Base-by-base conservation (phyloP, 2,888 invertebrate genomes). In the Nomada flava region DNA sequence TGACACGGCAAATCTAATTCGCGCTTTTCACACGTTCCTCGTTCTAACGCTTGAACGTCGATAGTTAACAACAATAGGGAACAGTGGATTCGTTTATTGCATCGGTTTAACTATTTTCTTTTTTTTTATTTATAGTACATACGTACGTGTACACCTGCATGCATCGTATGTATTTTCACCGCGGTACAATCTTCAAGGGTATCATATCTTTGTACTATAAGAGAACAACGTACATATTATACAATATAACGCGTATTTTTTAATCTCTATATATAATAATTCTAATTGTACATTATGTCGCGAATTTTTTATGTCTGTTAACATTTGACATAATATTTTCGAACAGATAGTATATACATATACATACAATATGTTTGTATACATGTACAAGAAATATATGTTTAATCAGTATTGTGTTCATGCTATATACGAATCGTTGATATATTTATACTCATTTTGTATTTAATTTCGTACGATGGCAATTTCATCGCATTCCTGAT, bases 391-490 rank as follows among this genome's bases (percentile, higher is more conserved):
- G 62, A 75, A 67, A 75, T 69, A 84, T 81, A 71, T 63, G 64
- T 82, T 78, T 82, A 63, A 82, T 82, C 83, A 82, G 82, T 81
- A 74, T 81, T 82, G 68, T 82, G 73, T 82, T 77, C 52, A 69
- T 73, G 26, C 9, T 80, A 50, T 76, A 75, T 47, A 57, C 20
- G n/a, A 83, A 73, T 67, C 57, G 71, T 59, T 76, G 69, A 75
- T 75, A 69, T 52, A 52, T n/a, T 82, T 82, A 47, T 72, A 82
- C 47, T 59, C 63, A 55, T 63, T 68, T 71, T 71, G 36, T 82
- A 82, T 82, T 76, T 76, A 63, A 60, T 82, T 80, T 69, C 42
- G 26, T 69, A 80, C 15, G 42, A 63, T 63, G 29, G 13, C 11
- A 55, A 29, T 62, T 80, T 15, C 11, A 55, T 72, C 20, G 67